Conservation (phyloP, 2,113 vertebrate species). For the Gallinago jamesoni region DNA sequence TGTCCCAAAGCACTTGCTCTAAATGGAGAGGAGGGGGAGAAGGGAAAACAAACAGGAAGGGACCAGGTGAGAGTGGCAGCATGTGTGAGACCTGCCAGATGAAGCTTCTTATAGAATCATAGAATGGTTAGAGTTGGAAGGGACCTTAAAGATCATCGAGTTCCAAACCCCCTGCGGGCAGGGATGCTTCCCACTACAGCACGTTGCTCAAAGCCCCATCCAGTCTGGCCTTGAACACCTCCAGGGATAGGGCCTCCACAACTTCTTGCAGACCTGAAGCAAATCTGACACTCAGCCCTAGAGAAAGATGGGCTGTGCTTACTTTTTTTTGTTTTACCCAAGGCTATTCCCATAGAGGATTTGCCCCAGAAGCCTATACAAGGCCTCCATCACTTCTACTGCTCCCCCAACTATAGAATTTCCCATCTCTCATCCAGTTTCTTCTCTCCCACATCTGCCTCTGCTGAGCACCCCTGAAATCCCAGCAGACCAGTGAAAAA, state of each 20-base stretch:
- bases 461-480: not conserved
- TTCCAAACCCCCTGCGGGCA: not conserved
- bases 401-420: not conserved
- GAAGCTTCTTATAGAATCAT: not conserved
- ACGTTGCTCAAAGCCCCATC: not conserved
- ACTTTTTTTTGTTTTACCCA: not conserved
- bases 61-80: fast-evolving
- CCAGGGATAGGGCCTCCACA: not conserved
- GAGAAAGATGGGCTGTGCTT: not conserved
- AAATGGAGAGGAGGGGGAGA: not conserved
- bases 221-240: not conserved
- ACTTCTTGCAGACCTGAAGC: not conserved
- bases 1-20: not conserved
- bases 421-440: not conserved
- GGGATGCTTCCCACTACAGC: not conserved
- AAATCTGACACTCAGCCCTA: not conserved
- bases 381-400: not conserved
- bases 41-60: not conserved
- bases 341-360: not conserved
- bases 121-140: not conserved
- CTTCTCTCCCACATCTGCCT: not conserved
- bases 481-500: not conserved
- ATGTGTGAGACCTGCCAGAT: not conserved
- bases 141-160: not conserved
- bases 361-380: not conserved